phyloP scores from a whole-genome alignment of 2,113 vertebrate genomes.

The Pygoscelis adeliae region DNA sequence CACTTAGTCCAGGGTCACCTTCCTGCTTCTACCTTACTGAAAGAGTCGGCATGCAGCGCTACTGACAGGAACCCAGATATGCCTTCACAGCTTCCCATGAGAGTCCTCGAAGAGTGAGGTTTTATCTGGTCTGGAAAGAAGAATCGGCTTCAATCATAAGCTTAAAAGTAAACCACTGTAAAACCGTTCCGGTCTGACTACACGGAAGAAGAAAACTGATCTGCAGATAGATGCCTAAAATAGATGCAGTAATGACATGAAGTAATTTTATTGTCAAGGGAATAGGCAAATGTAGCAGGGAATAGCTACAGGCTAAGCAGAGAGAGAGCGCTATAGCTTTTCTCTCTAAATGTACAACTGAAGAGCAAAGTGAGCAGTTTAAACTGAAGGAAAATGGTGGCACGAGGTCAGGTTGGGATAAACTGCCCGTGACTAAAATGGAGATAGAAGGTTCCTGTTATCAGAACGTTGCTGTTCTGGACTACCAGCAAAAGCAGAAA shows the following conservation, averaged over 20 bases:
- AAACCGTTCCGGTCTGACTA: not conserved
- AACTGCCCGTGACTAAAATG: not conserved
- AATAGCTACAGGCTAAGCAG: not conserved
- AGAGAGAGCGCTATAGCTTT: accelerated
- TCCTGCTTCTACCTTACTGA: not conserved
- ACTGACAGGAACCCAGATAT: not conserved
- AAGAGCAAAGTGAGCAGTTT: not conserved
- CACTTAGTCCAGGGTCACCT: not conserved
- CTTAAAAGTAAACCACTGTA: not conserved
- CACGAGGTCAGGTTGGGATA: not conserved
- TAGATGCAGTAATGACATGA: not conserved
- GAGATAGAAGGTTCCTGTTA: not conserved
- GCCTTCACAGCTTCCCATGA: not conserved
- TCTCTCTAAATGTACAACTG: accelerated
- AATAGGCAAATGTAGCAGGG: not conserved
- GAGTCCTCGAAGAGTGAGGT: not conserved
- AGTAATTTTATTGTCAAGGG: not conserved
- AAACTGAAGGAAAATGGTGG: not conserved
- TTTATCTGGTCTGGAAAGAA: not conserved
- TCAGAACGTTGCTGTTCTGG: not conserved
- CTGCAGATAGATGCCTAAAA: not conserved
- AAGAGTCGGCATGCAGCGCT: not conserved
- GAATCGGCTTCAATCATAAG: not conserved
- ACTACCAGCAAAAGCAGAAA: not conserved
- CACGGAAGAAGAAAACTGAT: not conserved